Conservation (phyloP, 1,140 invertebrate species). For the Drosophila bipectinata region DNA sequence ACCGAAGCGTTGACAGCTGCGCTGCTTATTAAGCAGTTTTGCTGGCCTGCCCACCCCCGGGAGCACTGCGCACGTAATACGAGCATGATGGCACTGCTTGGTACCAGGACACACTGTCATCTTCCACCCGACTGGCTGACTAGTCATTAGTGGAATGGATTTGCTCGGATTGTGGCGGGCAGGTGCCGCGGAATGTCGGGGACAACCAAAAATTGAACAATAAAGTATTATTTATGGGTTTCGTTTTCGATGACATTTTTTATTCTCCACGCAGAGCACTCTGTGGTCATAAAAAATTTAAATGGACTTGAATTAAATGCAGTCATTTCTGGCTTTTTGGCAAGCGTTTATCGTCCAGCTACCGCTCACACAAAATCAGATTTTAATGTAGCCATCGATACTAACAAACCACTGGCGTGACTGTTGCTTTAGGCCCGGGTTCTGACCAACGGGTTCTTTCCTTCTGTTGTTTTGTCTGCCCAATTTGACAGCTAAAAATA, state of each 20-base stretch:
- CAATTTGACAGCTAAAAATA: slow-evolving; percentile 68
- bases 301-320: slow-evolving; percentile 62
- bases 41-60: slow-evolving; percentile 6
- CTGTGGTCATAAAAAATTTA: slow-evolving; percentile 44
- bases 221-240: slow-evolving; percentile 75
- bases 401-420: slow-evolving; percentile 7
- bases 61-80: too few species aligned
- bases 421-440: slow-evolving; percentile 8
- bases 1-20: slow-evolving; percentile 64
- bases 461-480: slow-evolving; percentile 28
- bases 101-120: background rate
- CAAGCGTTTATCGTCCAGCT: slow-evolving; percentile 34
- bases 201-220: slow-evolving; percentile 33
- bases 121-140: slow-evolving; percentile 10
- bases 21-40: slow-evolving; percentile 77
- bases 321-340: slow-evolving; percentile 36
- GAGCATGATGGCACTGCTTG: slow-evolving; percentile 4
- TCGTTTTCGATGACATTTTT: slow-evolving; percentile 29
- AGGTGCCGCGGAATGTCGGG: slow-evolving; percentile 1
- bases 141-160: slow-evolving; percentile 10
- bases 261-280: slow-evolving; percentile 30
- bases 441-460: background rate
- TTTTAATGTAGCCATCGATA: slow-evolving; percentile 51
- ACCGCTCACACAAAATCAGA: slow-evolving; percentile 49
- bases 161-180: slow-evolving; percentile 3